Base-by-base conservation (phyloP, 2,797 vertebrate genomes). In the Scolopax bukidnonensis region DNA sequence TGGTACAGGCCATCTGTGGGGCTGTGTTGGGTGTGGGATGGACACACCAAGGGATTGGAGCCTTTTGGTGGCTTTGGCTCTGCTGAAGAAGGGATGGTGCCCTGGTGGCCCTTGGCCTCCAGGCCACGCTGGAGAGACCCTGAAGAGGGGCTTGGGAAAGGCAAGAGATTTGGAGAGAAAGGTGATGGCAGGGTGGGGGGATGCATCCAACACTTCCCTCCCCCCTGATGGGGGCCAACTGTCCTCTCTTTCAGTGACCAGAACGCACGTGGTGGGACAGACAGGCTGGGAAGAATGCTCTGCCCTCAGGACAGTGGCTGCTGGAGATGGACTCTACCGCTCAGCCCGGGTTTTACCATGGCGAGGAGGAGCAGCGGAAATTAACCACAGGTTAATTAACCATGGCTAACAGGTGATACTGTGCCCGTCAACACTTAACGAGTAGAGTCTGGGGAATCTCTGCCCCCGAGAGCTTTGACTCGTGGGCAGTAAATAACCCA, bases 281-380 rank as follows among this genome's bases (percentile, higher is more conserved):
- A 12, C 24, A 5, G 32, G 32, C 41, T 6, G 69, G 48, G 41
- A 25, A 70, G 27, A 70, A 16, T 25, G 32, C 51, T 17, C 21
- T 5, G 45, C 51, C n/a, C 75, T 4, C 0, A 1, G 47, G 38
- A 33, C 21, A 4, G 38, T 20, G 38, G 30, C 77, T 36, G 20
- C 54, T 16, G 7, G 12, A 14, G 38, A 3, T 17, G 47, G 61
- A 43, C 16, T 45, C 27, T 40, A 38, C 59, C 2, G 3, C 84
- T 40, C 14, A 0, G 5, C 4, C 3, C 1, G 1, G 12, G 0
- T 5, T 53, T 48, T 24, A 9, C 17, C 51, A 7, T 1, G 4
- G 28, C 1, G 4, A 64, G 73, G 6, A 12, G 67, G 40, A 48
- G 36, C 40, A 6, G 8, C 2, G 3, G 67, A 28, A 7, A 16